These are phyloP conservation scores for Heliconius hermathena DNA, from an alignment of 1,140 invertebrate genomes.

Conservation along the genomic window DNA sequence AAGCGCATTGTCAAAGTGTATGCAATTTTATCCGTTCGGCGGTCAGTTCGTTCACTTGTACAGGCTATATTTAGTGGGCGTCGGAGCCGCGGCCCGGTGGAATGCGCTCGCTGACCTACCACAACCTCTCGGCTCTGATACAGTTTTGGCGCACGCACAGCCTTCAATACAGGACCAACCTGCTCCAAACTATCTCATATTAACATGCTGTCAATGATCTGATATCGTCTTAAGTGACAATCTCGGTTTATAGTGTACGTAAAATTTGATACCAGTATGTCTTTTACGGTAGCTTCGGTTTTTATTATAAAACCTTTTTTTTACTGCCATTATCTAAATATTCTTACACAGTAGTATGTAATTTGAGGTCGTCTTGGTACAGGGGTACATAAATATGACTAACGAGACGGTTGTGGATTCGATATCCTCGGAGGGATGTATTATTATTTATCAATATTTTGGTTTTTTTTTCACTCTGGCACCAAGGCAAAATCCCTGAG, in stretches of 20 bases:
- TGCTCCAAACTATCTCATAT: slow-evolving; percentile 35
- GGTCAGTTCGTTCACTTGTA: slow-evolving; percentile 69
- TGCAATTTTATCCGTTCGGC: slow-evolving; percentile 40
- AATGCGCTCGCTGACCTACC: slow-evolving; percentile 76
- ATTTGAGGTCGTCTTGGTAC: not conserved
- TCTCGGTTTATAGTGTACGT: slow-evolving; percentile 4
- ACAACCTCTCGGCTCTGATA: slow-evolving; percentile 62
- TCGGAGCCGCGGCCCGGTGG: slow-evolving; percentile 51
- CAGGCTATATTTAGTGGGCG: slow-evolving; percentile 71
- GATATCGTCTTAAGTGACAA: slow-evolving; percentile 16
- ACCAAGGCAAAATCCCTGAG: too few relatives aligned
- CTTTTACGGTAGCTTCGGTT: too few relatives aligned
- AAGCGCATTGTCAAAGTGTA: slow-evolving; percentile 35
- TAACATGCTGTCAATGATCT: slow-evolving; percentile 27
- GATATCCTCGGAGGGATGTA: too few relatives aligned
- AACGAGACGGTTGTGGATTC: too few relatives aligned
- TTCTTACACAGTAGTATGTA: not conserved
- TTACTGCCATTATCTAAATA: too few relatives aligned
- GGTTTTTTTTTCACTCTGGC: too few relatives aligned
- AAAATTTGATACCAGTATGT: not conserved
- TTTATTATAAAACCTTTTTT: too few relatives aligned
- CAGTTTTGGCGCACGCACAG: slow-evolving; percentile 58
- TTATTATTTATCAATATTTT: too few relatives aligned
- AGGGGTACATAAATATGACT: too few relatives aligned
- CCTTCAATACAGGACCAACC: slow-evolving; percentile 38